Conservation (phyloP, 2,888 invertebrate genomes). For the Chalcis sispes region DNA sequence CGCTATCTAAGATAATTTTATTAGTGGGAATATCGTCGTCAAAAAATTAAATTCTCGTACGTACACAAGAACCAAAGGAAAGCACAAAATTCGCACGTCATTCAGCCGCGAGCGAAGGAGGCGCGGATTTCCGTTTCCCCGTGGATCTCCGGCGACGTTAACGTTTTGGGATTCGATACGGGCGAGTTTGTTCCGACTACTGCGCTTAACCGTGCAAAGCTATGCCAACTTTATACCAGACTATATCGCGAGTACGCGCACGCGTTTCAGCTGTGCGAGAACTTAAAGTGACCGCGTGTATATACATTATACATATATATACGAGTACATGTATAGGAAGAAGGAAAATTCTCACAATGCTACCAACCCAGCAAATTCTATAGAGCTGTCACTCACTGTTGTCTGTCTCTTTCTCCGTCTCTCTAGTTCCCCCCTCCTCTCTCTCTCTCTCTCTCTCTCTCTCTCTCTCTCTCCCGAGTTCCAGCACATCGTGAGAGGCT, state of each 20-base stretch:
- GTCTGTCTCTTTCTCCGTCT: slow-evolving; percentile 56
- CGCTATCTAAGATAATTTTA: no score
- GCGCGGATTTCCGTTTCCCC: slow-evolving; percentile 28
- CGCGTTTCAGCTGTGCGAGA: background rate
- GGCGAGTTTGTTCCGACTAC: background rate
- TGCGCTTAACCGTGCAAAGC: slow-evolving; percentile 7
- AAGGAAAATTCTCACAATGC: slow-evolving; percentile 69
- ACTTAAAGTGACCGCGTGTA: background rate
- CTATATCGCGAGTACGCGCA: background rate
- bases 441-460: slow-evolving; percentile 28
- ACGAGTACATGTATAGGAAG: slow-evolving; percentile 46
- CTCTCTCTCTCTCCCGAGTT: slow-evolving; percentile 47
- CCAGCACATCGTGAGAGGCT: slow-evolving; percentile 23
- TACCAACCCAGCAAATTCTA: slow-evolving; percentile 72
- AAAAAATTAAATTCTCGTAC: no score
- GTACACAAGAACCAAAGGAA: no score
- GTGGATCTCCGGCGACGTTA: slow-evolving; percentile 3
- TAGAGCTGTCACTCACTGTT: slow-evolving; percentile 73
- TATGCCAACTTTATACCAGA: background rate
- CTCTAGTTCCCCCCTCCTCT: slow-evolving; percentile 1
- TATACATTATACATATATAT: background rate
- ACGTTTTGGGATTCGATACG: slow-evolving; percentile 2
- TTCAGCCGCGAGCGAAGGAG: slow-evolving; percentile 7
- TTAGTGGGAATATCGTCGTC: no score
- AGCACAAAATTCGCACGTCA: slow-evolving; percentile 4